Evolutionary conservation across 2,797 vertebrate genomes (phyloP).

Genomic region (Silurus lanzhouensis): DNA sequence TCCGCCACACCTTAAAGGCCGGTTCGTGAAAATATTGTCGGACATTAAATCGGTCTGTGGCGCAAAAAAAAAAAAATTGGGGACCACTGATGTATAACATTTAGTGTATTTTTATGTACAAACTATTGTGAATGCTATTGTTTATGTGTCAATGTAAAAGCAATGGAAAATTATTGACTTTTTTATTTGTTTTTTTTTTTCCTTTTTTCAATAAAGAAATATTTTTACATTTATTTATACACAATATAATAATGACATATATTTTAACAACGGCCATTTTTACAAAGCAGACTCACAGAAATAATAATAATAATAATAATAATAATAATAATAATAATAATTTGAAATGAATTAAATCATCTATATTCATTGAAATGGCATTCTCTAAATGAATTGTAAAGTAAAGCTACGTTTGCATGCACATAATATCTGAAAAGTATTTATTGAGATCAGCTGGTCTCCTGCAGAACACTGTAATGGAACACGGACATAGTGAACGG

Average conservation of each 20-base stretch:
- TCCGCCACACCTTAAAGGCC: no score
- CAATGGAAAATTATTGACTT: no score
- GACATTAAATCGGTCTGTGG: no score
- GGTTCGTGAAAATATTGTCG: no score
- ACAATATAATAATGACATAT: not conserved
- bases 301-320: no score
- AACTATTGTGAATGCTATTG: not conserved
- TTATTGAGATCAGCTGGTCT: not conserved
- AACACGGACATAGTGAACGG: not conserved
- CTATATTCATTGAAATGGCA: not conserved
- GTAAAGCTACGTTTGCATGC: not conserved
- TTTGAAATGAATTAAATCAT: no score
- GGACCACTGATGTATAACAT: not conserved
- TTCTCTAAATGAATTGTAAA: not conserved
- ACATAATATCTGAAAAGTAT: not conserved
- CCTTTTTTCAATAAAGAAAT: not conserved
- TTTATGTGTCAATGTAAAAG: not conserved
- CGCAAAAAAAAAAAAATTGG: no score
- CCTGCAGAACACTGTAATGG: not conserved
- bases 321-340: no score
- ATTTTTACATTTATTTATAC: not conserved
- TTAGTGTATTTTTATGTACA: not conserved
- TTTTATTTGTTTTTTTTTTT: not conserved
- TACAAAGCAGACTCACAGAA: not conserved
- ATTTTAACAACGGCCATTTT: not conserved